Conservation (phyloP, 2,888 invertebrate genomes). For the Stenotaenia linearis region DNA sequence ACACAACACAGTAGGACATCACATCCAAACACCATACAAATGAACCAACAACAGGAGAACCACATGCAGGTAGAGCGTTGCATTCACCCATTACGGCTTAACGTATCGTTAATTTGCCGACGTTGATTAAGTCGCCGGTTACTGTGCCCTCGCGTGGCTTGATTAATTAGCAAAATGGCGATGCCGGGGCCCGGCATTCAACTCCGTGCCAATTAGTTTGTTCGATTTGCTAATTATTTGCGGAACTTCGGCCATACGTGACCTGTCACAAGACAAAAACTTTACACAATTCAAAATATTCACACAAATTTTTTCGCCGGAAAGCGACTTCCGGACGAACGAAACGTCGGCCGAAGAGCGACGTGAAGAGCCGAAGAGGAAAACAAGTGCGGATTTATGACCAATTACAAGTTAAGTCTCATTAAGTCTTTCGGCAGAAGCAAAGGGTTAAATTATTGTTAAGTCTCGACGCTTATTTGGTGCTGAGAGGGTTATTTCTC, state of each 20-base stretch:
- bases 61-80: no score
- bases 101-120: not conserved
- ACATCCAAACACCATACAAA: no score
- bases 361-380: no score
- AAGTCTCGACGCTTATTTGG: slow-evolving; percentile 1
- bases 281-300: no score
- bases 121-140: not conserved
- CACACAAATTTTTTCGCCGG: no score
- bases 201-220: not conserved
- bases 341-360: no score
- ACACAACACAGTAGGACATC: no score
- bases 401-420: slow-evolving; percentile 9
- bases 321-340: no score
- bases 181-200: not conserved
- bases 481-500: not conserved
- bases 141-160: not conserved
- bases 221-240: slow-evolving; percentile 4
- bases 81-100: no score
- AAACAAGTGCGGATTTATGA: not conserved
- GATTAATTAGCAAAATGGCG: not conserved
- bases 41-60: no score
- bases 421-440: not conserved
- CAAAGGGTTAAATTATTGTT: not conserved
- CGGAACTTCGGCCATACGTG: no score
- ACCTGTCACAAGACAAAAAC: no score